These are phyloP conservation scores for Cromileptes altivelis DNA, from an alignment of 2,113 vertebrate genomes.

Conservation along the genomic window DNA sequence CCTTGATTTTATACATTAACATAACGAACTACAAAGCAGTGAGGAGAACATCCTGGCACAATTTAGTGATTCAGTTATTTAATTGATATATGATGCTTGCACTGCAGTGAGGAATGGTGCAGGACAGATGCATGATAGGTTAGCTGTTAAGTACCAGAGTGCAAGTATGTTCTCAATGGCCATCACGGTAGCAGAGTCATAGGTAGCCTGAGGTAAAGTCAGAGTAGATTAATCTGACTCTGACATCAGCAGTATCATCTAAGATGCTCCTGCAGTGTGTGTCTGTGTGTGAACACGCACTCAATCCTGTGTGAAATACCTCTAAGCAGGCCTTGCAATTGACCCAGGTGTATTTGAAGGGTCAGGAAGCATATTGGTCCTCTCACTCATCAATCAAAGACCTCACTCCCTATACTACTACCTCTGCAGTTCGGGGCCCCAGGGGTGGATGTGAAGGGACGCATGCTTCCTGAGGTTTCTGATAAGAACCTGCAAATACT, in stretches of 20 bases:
- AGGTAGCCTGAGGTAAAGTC: constrained; percentile 37
- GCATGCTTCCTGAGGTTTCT: constrained; percentile 33
- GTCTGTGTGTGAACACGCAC: not conserved
- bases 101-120: not conserved
- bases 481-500: constrained; percentile 37
- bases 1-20: too few species aligned
- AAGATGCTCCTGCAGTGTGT: constrained; percentile 14
- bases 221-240: constrained; percentile 34
- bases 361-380: constrained; percentile 51
- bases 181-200: not conserved
- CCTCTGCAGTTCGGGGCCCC: constrained; percentile 20
- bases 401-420: constrained; percentile 22
- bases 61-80: not conserved
- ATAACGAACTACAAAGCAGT: not conserved
- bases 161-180: not conserved
- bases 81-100: not conserved
- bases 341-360: constrained; percentile 54
- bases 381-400: constrained; percentile 59
- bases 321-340: constrained; percentile 40
- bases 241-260: constrained; percentile 38
- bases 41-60: too few species aligned
- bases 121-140: not conserved
- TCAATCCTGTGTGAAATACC: constrained; percentile 9
- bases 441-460: constrained; percentile 29
- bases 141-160: not conserved